Conservation (phyloP, 2,113 vertebrate species). For the Tetraodon nigroviridis region DNA sequence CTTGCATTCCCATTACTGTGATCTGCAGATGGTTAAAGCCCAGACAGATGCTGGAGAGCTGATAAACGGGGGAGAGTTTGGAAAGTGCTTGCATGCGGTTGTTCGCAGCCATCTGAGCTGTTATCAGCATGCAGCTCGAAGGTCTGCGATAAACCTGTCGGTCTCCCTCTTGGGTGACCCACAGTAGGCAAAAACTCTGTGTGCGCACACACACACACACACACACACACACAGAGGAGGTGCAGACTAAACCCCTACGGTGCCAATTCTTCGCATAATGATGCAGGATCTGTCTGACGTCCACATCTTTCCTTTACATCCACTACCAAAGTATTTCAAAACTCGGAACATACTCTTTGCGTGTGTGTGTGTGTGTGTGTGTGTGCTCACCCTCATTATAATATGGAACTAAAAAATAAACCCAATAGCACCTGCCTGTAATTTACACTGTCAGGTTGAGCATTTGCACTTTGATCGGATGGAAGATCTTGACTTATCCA, state of each 20-base stretch:
- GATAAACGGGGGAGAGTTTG: slow-evolving; percentile 52
- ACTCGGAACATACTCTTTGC: too few species aligned
- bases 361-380: too few species aligned
- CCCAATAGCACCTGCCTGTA: too few species aligned
- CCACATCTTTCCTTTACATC: too few species aligned
- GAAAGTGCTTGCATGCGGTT: slow-evolving; percentile 30
- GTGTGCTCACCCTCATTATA: not conserved
- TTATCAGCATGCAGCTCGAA: slow-evolving; percentile 35
- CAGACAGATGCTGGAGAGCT: slow-evolving; percentile 55
- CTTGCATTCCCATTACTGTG: slow-evolving; percentile 17
- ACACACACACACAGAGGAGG: not conserved
- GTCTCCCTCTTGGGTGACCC: slow-evolving; percentile 23
- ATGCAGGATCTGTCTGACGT: slow-evolving; percentile 4
- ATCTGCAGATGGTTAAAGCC: slow-evolving; percentile 46
- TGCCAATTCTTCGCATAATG: slow-evolving; percentile 16
- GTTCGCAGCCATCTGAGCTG: slow-evolving; percentile 49
- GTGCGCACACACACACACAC: slow-evolving; percentile 13
- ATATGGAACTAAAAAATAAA: not conserved
- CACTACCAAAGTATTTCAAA: too few species aligned
- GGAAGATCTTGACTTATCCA: too few species aligned
- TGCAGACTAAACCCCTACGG: slow-evolving; percentile 19
- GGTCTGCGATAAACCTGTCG: slow-evolving; percentile 8
- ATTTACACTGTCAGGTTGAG: not conserved
- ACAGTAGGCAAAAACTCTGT: slow-evolving; percentile 6
- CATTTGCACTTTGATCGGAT: too few species aligned